Percentiles rank a stretch among this genome's conserved stretches.
These are phyloP conservation scores for Xiphophorus maculatus DNA, from an alignment of 2,113 vertebrate species.

Conservation along the genomic window DNA sequence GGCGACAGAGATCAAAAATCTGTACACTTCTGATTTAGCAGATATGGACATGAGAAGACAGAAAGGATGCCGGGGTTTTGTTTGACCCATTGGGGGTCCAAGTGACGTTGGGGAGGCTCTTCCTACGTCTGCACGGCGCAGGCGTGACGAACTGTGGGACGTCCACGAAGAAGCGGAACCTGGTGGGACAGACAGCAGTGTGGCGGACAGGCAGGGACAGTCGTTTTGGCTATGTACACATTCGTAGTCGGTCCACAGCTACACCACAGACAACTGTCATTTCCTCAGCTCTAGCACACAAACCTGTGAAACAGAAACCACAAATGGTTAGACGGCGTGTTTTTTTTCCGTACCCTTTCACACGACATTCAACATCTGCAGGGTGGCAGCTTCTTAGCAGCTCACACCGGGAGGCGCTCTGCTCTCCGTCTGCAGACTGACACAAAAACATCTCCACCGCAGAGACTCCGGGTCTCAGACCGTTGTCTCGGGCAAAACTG, in stretches of 20 bases:
- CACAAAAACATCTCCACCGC: too few relatives aligned
- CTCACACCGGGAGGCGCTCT: too few relatives aligned
- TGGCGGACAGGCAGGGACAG: conserved; percentile 90
- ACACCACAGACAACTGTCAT: conserved; percentile 89
- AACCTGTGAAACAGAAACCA: conserved; percentile 81
- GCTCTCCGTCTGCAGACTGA: too few relatives aligned
- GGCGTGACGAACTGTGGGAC: conserved; percentile 59
- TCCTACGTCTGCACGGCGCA: conserved; percentile 17
- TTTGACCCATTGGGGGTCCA: conserved; percentile 76
- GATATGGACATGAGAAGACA: conserved; percentile 57
- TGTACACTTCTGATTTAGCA: conserved; percentile 69
- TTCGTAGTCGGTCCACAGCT: conserved; percentile 99
- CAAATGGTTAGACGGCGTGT: background rate
- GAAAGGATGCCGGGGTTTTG: conserved; percentile 81
- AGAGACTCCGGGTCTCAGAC: too few relatives aligned
- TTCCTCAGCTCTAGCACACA: conserved; percentile 99
- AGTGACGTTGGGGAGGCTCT: conserved; percentile 11
- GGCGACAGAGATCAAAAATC: conserved; percentile 82
- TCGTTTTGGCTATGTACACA: conserved; percentile 99
- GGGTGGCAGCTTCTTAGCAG: too few relatives aligned
- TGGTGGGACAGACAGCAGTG: conserved; percentile 93
- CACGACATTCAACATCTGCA: too few relatives aligned
- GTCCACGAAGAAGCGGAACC: conserved; percentile 72
- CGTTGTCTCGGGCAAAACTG: too few relatives aligned
- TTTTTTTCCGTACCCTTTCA: too few relatives aligned